These are phyloP conservation scores for Drymodes brunneopygia DNA, from an alignment of 2,113 vertebrate species.

Conservation along the genomic window DNA sequence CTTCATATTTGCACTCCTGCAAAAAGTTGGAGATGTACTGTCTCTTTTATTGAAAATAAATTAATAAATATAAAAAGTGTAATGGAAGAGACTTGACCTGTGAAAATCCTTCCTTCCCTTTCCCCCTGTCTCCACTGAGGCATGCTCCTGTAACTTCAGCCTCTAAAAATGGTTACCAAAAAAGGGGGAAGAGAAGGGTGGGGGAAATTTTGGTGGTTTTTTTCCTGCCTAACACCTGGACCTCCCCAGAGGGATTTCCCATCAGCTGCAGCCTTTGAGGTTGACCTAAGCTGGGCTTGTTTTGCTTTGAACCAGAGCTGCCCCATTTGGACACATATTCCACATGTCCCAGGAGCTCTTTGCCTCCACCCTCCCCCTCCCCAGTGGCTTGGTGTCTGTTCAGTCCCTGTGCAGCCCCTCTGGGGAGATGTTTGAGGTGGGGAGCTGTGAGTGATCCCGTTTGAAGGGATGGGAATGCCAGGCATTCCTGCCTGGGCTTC, in stretches of 20 bases:
- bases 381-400: background rate
- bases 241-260: conserved; percentile 43
- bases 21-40: background rate
- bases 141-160: background rate
- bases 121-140: background rate
- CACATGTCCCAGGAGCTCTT: background rate
- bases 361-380: background rate
- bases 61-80: background rate
- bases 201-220: background rate
- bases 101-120: background rate
- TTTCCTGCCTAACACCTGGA: conserved; percentile 30
- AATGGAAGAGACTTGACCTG: background rate
- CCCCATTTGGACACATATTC: background rate
- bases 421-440: background rate
- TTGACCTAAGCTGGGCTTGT: background rate
- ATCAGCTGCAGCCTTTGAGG: conserved; percentile 27
- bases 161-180: background rate
- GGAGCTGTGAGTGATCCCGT: background rate
- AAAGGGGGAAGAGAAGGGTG: background rate
- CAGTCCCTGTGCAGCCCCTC: background rate
- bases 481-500: background rate
- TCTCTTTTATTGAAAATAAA: background rate
- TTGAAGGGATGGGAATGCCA: background rate
- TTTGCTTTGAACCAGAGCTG: background rate
- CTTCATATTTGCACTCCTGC: background rate